Percentiles rank a stretch among this genome's conserved stretches.
These are phyloP conservation scores for Sapayoa aenigma DNA, from an alignment of 2,113 vertebrate species.

Conservation along the genomic window DNA sequence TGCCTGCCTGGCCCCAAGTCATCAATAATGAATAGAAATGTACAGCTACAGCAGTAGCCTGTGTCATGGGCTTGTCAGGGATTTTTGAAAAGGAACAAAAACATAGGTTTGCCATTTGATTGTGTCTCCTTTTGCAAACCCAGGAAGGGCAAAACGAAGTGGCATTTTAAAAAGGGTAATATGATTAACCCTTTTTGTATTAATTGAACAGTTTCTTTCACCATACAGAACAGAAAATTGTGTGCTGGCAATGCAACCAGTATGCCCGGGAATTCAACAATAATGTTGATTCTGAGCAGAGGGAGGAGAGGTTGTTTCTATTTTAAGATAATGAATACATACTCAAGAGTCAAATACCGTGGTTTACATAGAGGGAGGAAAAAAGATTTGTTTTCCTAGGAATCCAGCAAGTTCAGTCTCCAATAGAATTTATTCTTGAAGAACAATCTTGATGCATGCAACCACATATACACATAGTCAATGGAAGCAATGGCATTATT, in stretches of 20 bases:
- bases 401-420: background rate
- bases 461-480: background rate
- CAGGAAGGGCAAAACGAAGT: background rate
- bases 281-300: background rate
- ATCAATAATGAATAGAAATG: constrained; percentile 96
- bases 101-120: constrained; percentile 82
- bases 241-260: background rate
- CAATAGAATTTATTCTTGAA: background rate
- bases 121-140: constrained; percentile 36
- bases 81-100: constrained; percentile 83
- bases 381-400: background rate
- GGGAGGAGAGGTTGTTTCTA: background rate
- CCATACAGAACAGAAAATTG: background rate
- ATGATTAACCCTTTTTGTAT: background rate
- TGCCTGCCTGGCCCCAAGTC: constrained; percentile 84
- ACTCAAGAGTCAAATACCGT: background rate
- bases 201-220: background rate
- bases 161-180: background rate
- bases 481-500: background rate
- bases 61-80: constrained; percentile 80
- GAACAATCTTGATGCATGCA: background rate
- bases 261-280: constrained; percentile 26
- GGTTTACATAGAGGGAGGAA: background rate
- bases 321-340: constrained; percentile 24
- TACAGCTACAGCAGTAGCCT: constrained; percentile 82